Conservation (phyloP, 2,888 invertebrate genomes). For the Marasmarcha lunaedactyla region DNA sequence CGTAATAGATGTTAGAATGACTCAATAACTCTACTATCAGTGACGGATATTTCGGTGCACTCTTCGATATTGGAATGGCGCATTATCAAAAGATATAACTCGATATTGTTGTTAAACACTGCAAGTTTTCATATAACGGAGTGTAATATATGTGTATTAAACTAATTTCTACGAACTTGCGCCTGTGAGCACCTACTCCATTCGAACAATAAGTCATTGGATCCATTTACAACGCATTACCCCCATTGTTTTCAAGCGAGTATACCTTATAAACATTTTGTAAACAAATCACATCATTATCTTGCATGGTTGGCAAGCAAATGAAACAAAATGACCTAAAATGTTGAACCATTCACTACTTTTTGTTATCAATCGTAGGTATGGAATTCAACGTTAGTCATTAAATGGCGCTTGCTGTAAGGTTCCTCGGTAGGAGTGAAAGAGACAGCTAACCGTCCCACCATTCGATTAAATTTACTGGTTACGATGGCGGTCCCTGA, state of each 20-base stretch:
- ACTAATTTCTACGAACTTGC: too few relatives aligned
- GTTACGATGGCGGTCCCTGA: conserved; percentile 60
- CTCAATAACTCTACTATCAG: too few relatives aligned
- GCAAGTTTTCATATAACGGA: too few relatives aligned
- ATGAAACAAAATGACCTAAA: conserved; percentile 46
- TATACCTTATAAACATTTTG: conserved; percentile 11
- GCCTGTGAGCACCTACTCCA: background rate
- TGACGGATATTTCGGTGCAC: too few relatives aligned
- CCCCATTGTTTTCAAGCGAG: background rate
- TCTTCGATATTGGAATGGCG: too few relatives aligned
- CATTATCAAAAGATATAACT: too few relatives aligned
- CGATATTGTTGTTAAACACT: too few relatives aligned
- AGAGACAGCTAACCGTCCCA: conserved; percentile 53
- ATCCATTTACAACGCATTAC: background rate
- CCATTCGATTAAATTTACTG: conserved; percentile 67
- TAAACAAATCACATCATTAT: conserved; percentile 33
- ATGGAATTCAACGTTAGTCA: conserved; percentile 65
- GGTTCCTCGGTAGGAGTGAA: conserved; percentile 48
- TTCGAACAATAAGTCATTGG: background rate
- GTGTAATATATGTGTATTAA: too few relatives aligned
- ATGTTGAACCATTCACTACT: conserved; percentile 55
- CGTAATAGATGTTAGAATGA: too few relatives aligned
- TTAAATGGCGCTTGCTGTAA: conserved; percentile 61
- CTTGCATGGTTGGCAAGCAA: conserved; percentile 36
- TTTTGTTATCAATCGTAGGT: conserved; percentile 64